phyloP scores from a whole-genome alignment of 2,797 vertebrate genomes.

The Macrochelys suwanniensis region DNA sequence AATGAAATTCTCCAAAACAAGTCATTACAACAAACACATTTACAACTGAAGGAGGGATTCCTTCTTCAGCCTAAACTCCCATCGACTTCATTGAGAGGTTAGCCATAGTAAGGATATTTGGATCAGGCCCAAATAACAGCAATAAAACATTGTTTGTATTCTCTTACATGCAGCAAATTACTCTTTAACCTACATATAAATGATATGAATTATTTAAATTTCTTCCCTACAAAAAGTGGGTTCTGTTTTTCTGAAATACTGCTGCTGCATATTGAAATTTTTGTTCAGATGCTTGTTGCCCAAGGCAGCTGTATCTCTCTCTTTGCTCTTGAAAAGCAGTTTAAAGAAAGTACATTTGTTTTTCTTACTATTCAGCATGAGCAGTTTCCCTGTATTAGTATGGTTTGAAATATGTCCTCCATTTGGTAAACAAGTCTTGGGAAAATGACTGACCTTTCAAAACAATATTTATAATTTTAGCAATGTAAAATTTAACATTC shows the following conservation, averaged over 20 bases:
- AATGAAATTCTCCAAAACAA: constrained; percentile 36
- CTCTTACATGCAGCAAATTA: neutral
- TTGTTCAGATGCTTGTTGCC: neutral
- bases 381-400: constrained; percentile 76
- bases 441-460: constrained; percentile 94
- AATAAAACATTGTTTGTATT: neutral
- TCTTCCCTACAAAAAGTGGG: neutral
- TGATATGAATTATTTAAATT: neutral
- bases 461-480: constrained; percentile 92
- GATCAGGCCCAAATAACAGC: neutral
- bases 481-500: constrained; percentile 95
- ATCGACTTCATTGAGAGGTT: neutral
- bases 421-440: constrained; percentile 85
- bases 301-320: constrained; percentile 42
- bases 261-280: constrained; percentile 41
- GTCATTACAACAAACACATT: constrained; percentile 2
- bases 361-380: constrained; percentile 77
- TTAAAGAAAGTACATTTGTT: constrained; percentile 74
- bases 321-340: constrained; percentile 29
- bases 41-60: neutral
- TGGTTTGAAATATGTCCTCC: constrained; percentile 85
- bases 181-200: neutral
- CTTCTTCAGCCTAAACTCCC: neutral
- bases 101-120: rapidly evolving
- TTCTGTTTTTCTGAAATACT: constrained; percentile 13